A percentile compares a stretch with the other conserved stretches of the same genome.
phyloP scores from a whole-genome alignment of 1,140 invertebrate species.

The Lepidurus apus region DNA sequence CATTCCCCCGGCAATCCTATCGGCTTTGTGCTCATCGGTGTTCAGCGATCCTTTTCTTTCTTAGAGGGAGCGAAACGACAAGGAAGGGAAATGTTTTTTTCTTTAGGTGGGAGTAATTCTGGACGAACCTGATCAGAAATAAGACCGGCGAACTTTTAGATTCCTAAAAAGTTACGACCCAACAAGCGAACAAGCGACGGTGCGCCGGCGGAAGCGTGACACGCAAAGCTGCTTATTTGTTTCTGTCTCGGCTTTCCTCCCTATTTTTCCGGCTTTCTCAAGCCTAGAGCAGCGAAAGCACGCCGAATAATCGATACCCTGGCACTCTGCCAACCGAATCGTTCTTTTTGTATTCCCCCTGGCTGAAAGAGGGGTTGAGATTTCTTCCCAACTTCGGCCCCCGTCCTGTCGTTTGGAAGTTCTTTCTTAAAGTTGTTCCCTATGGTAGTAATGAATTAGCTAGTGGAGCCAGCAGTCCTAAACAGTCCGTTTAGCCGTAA shows the following conservation, averaged over 20 bases:
- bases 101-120: not conserved
- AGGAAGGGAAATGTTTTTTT: not conserved
- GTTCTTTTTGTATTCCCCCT: not conserved
- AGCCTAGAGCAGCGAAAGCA: not conserved
- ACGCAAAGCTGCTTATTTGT: conserved; percentile 22
- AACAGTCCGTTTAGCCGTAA: no score
- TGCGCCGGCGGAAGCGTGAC: not conserved
- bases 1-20: not conserved
- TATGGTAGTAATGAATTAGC: no score
- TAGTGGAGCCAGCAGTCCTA: no score
- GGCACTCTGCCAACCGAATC: not conserved
- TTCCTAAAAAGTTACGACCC: not conserved
- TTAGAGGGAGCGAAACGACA: not conserved
- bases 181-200: not conserved
- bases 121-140: not conserved
- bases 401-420: no score
- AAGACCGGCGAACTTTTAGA: not conserved
- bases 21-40: not conserved
- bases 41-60: not conserved
- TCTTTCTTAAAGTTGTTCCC: no score
- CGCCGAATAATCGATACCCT: not conserved
- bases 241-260: not conserved
- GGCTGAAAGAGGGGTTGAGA: no score
- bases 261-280: not conserved
- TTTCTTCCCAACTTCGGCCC: no score